Evolutionary conservation across 2,113 vertebrate genomes (phyloP).

Genomic region (Megaleporinus macrocephalus): DNA sequence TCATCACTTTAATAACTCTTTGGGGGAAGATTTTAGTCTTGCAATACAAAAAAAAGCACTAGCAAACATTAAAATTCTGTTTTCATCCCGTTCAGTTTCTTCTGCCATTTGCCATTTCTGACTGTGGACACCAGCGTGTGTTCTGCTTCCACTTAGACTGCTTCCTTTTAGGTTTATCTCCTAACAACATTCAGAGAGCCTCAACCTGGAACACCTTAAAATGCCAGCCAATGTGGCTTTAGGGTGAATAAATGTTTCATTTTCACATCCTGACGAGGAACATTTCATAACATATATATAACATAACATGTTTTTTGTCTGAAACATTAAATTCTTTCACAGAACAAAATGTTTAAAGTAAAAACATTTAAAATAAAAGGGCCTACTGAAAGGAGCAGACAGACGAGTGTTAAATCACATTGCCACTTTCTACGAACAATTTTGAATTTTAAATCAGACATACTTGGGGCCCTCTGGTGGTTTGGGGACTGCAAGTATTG

Average conservation of each 20-base stretch:
- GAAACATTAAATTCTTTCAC: too few relatives aligned
- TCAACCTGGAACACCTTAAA: constrained; percentile 12
- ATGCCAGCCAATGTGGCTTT: not conserved
- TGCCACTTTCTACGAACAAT: too few relatives aligned
- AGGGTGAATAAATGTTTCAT: not conserved
- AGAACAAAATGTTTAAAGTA: too few relatives aligned
- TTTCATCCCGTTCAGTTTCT: constrained; percentile 29
- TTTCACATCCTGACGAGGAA: not conserved
- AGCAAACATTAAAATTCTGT: constrained; percentile 27
- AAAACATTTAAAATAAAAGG: too few relatives aligned
- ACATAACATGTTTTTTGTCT: too few relatives aligned
- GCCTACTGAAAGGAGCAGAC: too few relatives aligned
- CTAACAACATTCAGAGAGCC: not conserved
- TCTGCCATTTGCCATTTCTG: constrained; percentile 15
- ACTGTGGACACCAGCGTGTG: constrained; percentile 4
- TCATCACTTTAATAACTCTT: not conserved
- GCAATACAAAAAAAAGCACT: constrained; percentile 10
- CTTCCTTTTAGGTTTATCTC: constrained; percentile 18
- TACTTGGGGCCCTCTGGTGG: too few relatives aligned
- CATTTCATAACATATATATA: not conserved
- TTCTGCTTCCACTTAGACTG: constrained; percentile 37
- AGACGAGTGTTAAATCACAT: too few relatives aligned
- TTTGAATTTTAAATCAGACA: too few relatives aligned
- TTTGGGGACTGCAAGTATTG: too few relatives aligned
- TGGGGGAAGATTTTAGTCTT: constrained; percentile 14